Percentiles rank a stretch among this genome's conserved stretches.
Evolutionary conservation across 2,797 vertebrate species (phyloP).

Genomic region (Cottoperca gobio): DNA sequence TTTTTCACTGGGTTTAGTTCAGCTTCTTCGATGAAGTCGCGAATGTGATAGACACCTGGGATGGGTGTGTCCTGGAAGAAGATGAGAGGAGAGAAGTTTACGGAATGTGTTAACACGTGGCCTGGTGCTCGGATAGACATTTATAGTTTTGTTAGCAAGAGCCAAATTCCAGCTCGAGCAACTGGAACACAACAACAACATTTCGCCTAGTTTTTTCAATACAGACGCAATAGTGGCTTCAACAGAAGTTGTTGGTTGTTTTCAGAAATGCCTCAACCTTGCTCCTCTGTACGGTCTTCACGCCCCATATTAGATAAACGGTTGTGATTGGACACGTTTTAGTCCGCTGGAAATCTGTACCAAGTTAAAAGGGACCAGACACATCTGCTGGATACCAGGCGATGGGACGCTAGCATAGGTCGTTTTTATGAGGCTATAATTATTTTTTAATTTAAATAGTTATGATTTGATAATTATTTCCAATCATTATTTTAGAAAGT

Average conservation of each 20-base stretch:
- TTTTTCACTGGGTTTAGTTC: constrained; percentile 81
- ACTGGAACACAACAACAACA: not conserved
- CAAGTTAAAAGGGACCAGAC: too few relatives aligned
- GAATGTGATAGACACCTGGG: constrained; percentile 78
- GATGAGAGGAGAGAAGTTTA: not conserved
- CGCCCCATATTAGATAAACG: too few relatives aligned
- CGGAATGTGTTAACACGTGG: not conserved
- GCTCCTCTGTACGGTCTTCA: too few relatives aligned
- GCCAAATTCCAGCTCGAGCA: not conserved
- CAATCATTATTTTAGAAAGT: not conserved
- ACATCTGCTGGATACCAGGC: too few relatives aligned
- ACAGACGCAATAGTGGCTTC: too few relatives aligned
- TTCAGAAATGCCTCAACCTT: too few relatives aligned
- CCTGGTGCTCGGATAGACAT: not conserved
- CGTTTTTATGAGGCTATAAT: not conserved
- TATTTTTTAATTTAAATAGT: not conserved
- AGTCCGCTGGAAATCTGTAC: too few relatives aligned
- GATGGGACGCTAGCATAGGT: not conserved
- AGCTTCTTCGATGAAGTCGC: constrained; percentile 84
- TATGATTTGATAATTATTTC: not conserved
- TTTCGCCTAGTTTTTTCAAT: too few relatives aligned
- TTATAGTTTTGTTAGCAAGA: not conserved
- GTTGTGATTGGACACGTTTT: too few relatives aligned
- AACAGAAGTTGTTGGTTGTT: too few relatives aligned
- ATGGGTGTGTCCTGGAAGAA: constrained; percentile 75